Percentiles rank a stretch among this genome's conserved stretches.
phyloP scores from a whole-genome alignment of 2,888 invertebrate species.

The Trachelus tabidus region DNA sequence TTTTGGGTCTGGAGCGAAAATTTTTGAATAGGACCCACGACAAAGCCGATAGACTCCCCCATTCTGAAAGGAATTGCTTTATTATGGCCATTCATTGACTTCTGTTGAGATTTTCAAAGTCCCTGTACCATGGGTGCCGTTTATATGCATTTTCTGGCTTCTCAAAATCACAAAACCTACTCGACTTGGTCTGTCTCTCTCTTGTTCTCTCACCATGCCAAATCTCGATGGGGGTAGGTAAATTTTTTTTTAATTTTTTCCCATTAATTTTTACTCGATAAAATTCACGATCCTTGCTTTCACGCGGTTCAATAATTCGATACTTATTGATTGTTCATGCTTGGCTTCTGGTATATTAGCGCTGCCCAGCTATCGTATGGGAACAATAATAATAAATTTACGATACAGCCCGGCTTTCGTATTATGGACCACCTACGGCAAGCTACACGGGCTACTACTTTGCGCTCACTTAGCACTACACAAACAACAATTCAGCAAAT shows the following conservation, averaged over 20 bases:
- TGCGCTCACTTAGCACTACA: constrained; percentile 59
- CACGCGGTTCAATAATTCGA: neutral
- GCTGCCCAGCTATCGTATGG: neutral
- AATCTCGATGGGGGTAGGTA: neutral
- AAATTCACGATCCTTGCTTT: neutral
- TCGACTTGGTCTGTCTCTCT: neutral
- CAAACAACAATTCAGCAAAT: constrained; percentile 51
- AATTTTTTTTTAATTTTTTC: neutral
- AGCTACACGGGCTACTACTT: constrained; percentile 60
- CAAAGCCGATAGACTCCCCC: constrained; percentile 31
- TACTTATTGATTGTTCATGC: neutral
- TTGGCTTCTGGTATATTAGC: neutral
- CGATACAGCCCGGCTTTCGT: constrained; percentile 30
- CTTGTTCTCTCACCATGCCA: neutral
- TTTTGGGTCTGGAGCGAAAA: constrained; percentile 27
- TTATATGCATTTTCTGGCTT: constrained; percentile 43
- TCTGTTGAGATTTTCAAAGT: neutral
- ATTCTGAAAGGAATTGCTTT: constrained; percentile 2
- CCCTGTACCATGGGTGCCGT: neutral
- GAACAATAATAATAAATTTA: constrained; percentile 44
- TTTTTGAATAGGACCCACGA: constrained; percentile 39
- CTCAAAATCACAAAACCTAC: constrained; percentile 43
- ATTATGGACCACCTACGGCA: constrained; percentile 54
- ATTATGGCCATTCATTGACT: constrained; percentile 9
- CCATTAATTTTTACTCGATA: neutral